A percentile compares a stretch with the other conserved stretches of the same genome.
phyloP scores from a whole-genome alignment of 1,140 invertebrate species.

The Dermatophagoides farinae region DNA sequence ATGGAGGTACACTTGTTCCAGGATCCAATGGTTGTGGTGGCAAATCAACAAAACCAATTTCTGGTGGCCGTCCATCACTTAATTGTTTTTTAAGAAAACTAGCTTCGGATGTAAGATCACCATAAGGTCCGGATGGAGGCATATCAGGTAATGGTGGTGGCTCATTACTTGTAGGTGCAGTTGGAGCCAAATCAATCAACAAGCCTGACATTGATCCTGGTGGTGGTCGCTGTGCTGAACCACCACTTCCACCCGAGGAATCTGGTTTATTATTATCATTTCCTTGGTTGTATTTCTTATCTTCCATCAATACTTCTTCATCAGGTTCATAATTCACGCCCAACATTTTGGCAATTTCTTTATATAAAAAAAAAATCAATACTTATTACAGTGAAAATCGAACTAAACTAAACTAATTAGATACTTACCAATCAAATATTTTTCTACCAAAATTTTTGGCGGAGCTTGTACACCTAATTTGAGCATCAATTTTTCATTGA shows the following conservation, averaged over 20 bases:
- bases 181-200: background rate
- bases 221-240: background rate
- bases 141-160: conserved; percentile 5
- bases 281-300: background rate
- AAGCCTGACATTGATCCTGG: background rate
- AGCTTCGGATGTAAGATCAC: too few species aligned
- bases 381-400: background rate
- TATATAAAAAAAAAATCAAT: conserved; percentile 1
- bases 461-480: conserved; percentile 90
- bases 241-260: background rate
- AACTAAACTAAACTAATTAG: too few species aligned
- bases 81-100: too few species aligned
- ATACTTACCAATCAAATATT: conserved; percentile 46
- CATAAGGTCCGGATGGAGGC: conserved; percentile 5
- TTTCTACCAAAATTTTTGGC: conserved; percentile 83
- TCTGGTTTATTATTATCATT: background rate
- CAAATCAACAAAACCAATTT: background rate
- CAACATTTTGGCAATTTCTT: conserved; percentile 85
- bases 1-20: background rate
- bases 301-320: conserved; percentile 1
- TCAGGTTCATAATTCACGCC: conserved; percentile 66
- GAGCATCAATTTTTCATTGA: conserved; percentile 85
- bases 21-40: background rate
- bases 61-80: background rate
- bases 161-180: background rate